Evolutionary conservation across 1,140 invertebrate species (phyloP), one percentile per base, ranked within the genome.

Genomic region (Penaeus indicus): DNA sequence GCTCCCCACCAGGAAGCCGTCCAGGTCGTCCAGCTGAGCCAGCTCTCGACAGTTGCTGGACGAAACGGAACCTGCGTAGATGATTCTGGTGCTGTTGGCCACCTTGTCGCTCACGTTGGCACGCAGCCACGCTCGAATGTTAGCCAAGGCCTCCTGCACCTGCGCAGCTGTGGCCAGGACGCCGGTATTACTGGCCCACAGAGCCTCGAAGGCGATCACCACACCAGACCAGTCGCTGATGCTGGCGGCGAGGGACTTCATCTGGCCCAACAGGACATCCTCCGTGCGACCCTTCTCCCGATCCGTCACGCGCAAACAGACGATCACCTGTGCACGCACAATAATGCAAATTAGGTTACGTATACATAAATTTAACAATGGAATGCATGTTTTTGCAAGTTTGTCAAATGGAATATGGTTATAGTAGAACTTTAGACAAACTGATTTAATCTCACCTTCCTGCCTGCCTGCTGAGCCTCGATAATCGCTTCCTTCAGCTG

Each of bases 11-110:
- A 99, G 95, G 93, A 99, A 99, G 21, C 99, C 99, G 94, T 99
- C 99, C 91, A 99, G 98, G 92, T 99, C 98, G n/a, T 95, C 94
- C 92, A 98, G 95, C 84, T 95, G 94, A 1, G 95, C 98, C 38
- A 99, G 93, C 90, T 99, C 98, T 92, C 96, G 96, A 90, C 96
- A 97, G 92, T 99, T 99, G 21, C 94, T 95, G 27, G 95, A 97
- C 18, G 97, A 99, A 0, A 99, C 99, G 4, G 98, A 99, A 67
- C 99, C 98, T 62, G 98, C 99, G 93, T 99, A 99, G 92, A 99
- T 97, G 92, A 99, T 99, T 90, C 98, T 94, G n/a, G 96, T 94
- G 25, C 92, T 92, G 38, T 95, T 94, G 0, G 98, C 95, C 4
- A 99, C 96, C 11, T 83, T 18, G 25, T 83, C 38, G 32, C 95